phyloP scores from a whole-genome alignment of 2,113 vertebrate genomes.

The Raphicerus campestris region DNA sequence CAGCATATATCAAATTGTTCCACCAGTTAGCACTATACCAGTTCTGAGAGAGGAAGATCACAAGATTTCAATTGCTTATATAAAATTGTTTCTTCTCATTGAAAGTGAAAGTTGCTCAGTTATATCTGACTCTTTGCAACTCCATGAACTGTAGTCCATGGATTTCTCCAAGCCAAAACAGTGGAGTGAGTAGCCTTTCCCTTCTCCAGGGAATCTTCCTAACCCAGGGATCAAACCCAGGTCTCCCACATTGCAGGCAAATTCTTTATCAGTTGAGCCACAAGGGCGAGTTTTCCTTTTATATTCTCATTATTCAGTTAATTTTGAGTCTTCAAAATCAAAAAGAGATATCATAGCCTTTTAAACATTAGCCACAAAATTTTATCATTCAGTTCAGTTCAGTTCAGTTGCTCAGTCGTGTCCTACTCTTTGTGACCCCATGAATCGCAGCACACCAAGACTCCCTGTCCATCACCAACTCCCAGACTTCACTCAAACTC shows the following conservation, averaged over 20 bases:
- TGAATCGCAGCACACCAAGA: fast-evolving
- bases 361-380: not conserved
- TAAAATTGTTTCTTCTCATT: not conserved
- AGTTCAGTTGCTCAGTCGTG: fast-evolving
- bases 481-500: fast-evolving
- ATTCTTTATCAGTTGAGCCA: not conserved
- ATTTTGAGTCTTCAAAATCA: not conserved
- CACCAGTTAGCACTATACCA: not conserved
- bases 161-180: not conserved
- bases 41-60: not conserved
- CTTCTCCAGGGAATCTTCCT: not conserved
- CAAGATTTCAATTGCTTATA: not conserved
- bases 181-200: not conserved
- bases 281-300: not conserved
- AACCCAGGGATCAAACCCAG: not conserved
- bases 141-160: not conserved
- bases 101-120: not conserved
- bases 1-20: not conserved
- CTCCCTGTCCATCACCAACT: no score
- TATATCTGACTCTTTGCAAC: not conserved
- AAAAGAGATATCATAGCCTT: not conserved
- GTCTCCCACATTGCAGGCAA: not conserved
- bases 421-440: no score
- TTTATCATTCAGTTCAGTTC: not conserved
- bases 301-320: not conserved